Evolutionary conservation across 2,888 invertebrate genomes (phyloP), one percentile per base, ranked within the genome.

Genomic region (Heteromyza rotundicornis): DNA sequence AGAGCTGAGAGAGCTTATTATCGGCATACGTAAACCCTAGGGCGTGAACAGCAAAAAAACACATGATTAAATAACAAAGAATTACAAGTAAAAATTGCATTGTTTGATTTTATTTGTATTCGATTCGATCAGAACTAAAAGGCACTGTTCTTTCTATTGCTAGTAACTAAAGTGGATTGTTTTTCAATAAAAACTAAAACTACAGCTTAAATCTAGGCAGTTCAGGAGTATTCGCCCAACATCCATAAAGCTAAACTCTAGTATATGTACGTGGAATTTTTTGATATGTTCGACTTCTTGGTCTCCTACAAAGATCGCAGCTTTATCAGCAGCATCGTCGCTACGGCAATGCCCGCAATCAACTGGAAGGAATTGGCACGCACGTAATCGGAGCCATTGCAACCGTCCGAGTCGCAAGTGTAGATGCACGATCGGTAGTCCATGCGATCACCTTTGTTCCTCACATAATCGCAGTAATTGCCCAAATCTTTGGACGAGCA

Each of bases 401-500:
- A 96, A 1, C 92, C 94, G 77, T 95, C 92, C 0, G 89, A 87
- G 60, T 85, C 84, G 75, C 96, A 96, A 0, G 95, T 95, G 79
- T 88, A 94, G 58, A 95, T 89, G 81, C 96, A 96, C 2, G 95
- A 94, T 68, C 95, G 87, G 81, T 95, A 95, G 62, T 89, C 89
- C 72, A 94, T 83, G 72, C 86, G 87, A 80, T 96, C 96, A n/a
- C 95, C 95, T 7, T 90, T 90, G 69, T 95, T 91, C 65, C 87
- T 85, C 1, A 95, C 93, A 81, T 93, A 94, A 78, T 95, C 91
- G 82, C 96, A 96, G 74, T 93, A 94, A 81, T 94, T 94, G 16
- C 95, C 95, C 75, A 94, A 84, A 81, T 95, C 91, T 73, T 91
- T 84, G 0, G 95, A 89, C 1, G 95, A 95, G 80, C 96, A 96